Percentiles rank a stretch among this genome's conserved stretches.
Evolutionary conservation across 2,113 vertebrate genomes (phyloP).

Genomic region (Pteronura brasiliensis): DNA sequence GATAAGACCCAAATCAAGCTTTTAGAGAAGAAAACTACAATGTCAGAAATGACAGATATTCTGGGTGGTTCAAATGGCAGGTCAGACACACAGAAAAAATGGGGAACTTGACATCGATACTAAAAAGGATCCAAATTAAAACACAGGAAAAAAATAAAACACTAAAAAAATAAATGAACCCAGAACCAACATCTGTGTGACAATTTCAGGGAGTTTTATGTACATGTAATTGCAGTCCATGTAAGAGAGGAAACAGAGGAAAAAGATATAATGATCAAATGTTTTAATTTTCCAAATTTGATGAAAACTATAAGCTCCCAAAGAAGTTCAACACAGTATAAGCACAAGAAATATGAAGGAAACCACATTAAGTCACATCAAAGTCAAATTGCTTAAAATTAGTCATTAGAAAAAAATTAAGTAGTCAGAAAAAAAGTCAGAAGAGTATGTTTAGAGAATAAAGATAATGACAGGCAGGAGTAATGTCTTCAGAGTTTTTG

Average conservation of each 20-base stretch:
- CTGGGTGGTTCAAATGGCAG: background rate
- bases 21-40: background rate
- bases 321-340: background rate
- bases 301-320: background rate
- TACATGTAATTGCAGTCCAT: background rate
- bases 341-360: background rate
- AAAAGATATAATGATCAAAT: background rate
- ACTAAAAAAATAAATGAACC: background rate
- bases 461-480: background rate
- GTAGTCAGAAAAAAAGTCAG: background rate
- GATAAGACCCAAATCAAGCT: background rate
- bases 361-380: background rate
- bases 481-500: background rate
- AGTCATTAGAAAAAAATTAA: background rate
- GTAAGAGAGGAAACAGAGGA: background rate
- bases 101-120: background rate
- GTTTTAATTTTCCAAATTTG: background rate
- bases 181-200: background rate
- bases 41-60: background rate
- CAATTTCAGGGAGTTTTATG: background rate
- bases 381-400: background rate
- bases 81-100: background rate
- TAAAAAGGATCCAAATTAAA: background rate
- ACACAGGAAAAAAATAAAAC: background rate
- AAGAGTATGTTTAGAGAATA: background rate